Conservation (phyloP, 1,140 invertebrate species). For the Drosophila nigromelanica region DNA sequence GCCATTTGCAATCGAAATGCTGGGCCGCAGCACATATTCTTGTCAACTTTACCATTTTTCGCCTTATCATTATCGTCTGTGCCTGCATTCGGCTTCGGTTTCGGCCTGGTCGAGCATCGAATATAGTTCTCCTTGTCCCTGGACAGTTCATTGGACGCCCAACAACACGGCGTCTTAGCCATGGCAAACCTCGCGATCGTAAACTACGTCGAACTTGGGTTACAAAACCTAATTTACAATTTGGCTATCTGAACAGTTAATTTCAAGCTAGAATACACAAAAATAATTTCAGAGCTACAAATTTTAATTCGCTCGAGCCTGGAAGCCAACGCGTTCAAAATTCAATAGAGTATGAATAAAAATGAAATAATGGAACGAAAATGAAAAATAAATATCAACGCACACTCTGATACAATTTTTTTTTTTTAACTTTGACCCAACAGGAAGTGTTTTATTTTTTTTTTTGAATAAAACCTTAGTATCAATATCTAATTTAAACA, state of each 20-base stretch:
- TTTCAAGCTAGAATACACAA: constrained; percentile 37
- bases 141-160: constrained; percentile 30
- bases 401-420: background rate
- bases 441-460: too few species aligned
- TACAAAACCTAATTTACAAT: background rate
- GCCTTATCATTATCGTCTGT: background rate
- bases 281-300: constrained; percentile 51
- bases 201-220: too few species aligned
- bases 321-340: constrained; percentile 59
- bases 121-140: constrained; percentile 48
- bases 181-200: background rate
- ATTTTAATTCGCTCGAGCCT: constrained; percentile 52
- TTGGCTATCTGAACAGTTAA: constrained; percentile 24
- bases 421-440: too few species aligned
- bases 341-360: constrained; percentile 63
- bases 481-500: too few species aligned
- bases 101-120: constrained; percentile 39
- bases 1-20: constrained; percentile 37
- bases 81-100: background rate
- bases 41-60: constrained; percentile 12
- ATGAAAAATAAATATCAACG: background rate
- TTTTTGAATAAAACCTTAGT: too few species aligned
- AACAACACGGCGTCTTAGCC: constrained; percentile 28
- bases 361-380: background rate
- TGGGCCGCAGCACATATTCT: constrained; percentile 46